Base-by-base conservation (phyloP, 2,888 invertebrate species). In the Selenia dentaria region DNA sequence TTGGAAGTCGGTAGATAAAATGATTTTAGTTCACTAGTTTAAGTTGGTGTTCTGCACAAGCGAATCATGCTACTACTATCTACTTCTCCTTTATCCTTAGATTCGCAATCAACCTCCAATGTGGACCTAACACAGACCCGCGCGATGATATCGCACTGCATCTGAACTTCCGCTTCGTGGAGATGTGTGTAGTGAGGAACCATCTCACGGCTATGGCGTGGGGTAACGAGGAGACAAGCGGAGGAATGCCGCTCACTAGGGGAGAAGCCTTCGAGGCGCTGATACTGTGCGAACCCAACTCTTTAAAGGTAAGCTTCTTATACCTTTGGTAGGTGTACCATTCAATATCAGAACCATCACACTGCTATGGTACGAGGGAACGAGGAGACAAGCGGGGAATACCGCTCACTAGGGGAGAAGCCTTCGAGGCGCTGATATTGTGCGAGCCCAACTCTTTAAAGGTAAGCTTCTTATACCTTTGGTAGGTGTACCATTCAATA, bases 111-210 rank as follows among this genome's bases (percentile, higher is more conserved):
- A 96, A 96, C 79, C 91, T 96, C 14, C 95, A 95, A 67, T 92
- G 94, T 58, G 96, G 96, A 0, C 94, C 95, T 0, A 93, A 92
- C 66, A 89, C 93, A 0, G 93, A 93, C 65, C 95, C 95, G 0
- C 88, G 94, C 2, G 95, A 95, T 70, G 95, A 96, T 70, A 94
- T 96, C 33, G 95, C 95, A 0, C 80, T 96, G 1, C 96, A 96
- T 65, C 64, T 96, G 0, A 91, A 91, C 76, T 84, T 92, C 59
- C 80, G 92, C 0, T 91, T 91, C 66, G 67, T 83, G 2, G 91
- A 92, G 72, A 80, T 80, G 76, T 86, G 85, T 38, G 83, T 92
- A n/a, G 91, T 92, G 0, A 66, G 92, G 0, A 92, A 92, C 74
- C 85, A 91, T 57, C 74, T 89, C 6, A 76, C 82, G 0, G 67